Base-by-base conservation (phyloP, 2,113 vertebrate genomes). In the Sander lucioperca region DNA sequence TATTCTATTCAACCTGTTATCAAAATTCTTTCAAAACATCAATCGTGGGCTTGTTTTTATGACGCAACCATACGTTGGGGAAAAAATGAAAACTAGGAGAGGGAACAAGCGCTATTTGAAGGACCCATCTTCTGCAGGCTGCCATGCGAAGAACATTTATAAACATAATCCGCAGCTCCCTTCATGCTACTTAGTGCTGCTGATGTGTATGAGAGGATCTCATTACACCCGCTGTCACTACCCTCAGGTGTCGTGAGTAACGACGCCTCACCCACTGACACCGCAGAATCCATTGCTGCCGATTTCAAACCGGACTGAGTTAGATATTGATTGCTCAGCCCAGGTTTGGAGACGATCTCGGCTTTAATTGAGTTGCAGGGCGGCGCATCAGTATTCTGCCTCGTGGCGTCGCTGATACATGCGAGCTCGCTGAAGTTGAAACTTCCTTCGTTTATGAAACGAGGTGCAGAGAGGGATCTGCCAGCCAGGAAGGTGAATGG, bases 231-330 rank as follows among this genome's bases (percentile, higher is more conserved):
- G 25, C 83, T 87, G 90, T 84, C 91, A 82, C 74, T 83, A 91
- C 87, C 82, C 87, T 87, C 89, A 93, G 89, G 86, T 91, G 85
- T 82, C 27, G 62, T 88, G 89, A 92, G 72, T 84, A 88, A 93
- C 64, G 71, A 80, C 86, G 36, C 64, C 48, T 87, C 80, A 45
- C 84, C 84, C 72, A 64, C 85, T 82, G 89, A 89, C 81, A 82
- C 77, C 25, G 81, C 74, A 70, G 69, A 75, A 89, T 83, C 77
- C 66, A 67, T 18, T 2, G 70, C 58, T 43, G 69, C 50, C 80
- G 75, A 93, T 89, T 89, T 54, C 82, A 90, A 92, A 88, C 74
- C 0, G 3, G 77, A 72, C 45, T 1, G 69, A 87, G 79, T 77
- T 78, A 76, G 62, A 89, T 89, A 92, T 91, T 91, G 75, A 94